Evolutionary conservation across 2,113 vertebrate species (phyloP).

Genomic region (Candoia aspera): DNA sequence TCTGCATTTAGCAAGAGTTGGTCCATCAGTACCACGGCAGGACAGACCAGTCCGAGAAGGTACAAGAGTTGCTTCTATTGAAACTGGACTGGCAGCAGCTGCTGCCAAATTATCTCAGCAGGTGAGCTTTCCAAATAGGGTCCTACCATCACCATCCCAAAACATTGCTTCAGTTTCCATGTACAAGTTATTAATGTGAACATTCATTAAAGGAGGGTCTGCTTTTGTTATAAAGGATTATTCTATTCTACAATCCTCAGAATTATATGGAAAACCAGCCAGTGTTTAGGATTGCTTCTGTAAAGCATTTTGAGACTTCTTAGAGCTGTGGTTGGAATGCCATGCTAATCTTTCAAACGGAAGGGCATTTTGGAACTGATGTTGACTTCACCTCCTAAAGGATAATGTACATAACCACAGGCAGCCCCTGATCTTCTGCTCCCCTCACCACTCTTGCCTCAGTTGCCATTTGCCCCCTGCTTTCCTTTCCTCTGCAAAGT

Average conservation of each 20-base stretch:
- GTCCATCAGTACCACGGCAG: constrained; percentile 92
- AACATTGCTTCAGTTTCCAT: not conserved
- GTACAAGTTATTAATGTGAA: not conserved
- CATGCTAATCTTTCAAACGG: not conserved
- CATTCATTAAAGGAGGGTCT: not conserved
- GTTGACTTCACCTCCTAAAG: not conserved
- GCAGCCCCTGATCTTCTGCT: not conserved
- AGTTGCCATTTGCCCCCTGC: not conserved
- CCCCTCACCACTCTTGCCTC: not conserved
- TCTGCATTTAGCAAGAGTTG: constrained; percentile 86
- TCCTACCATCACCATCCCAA: not conserved
- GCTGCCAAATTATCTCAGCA: constrained; percentile 97
- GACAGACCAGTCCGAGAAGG: constrained; percentile 96
- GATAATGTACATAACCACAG: not conserved
- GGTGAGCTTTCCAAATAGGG: constrained; percentile 70
- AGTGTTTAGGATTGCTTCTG: not conserved
- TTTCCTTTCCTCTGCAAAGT: not conserved
- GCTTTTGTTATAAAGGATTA: not conserved
- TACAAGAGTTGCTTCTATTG: constrained; percentile 95
- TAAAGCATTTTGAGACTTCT: not conserved
- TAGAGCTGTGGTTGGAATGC: not conserved
- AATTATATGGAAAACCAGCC: not conserved
- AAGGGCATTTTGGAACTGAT: not conserved
- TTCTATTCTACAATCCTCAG: not conserved
- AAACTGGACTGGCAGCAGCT: constrained; percentile 92